Conservation (phyloP, 2,113 vertebrate species). For the Thomomys bottae region DNA sequence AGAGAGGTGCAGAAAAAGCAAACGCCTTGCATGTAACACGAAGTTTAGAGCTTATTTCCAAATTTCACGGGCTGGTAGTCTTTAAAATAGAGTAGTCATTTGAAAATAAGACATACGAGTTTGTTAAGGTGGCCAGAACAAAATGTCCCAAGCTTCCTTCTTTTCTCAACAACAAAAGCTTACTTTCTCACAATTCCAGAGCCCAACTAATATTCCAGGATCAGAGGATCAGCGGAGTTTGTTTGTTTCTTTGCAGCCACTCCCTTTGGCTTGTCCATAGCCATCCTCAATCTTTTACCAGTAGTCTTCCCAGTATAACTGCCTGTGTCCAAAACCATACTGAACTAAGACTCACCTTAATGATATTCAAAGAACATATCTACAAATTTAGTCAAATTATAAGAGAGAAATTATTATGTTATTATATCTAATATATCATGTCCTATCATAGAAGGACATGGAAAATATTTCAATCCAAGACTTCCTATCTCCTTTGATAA, state of each 20-base stretch:
- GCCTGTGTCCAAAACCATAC: not conserved
- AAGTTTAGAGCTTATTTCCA: conserved; percentile 54
- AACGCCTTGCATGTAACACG: not conserved
- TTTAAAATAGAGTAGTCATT: conserved; percentile 15
- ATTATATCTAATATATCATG: no score
- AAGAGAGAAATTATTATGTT: not conserved
- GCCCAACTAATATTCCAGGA: not conserved
- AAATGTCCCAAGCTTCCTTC: not conserved
- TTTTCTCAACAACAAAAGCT: conserved; percentile 4
- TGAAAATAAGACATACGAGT: conserved; percentile 17
- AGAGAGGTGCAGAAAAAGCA: conserved; percentile 28
- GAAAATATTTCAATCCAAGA: conserved; percentile 11
- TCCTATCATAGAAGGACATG: not conserved
- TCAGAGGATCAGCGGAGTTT: not conserved
- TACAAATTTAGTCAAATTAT: conserved; percentile 29
- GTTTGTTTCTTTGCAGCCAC: not conserved
- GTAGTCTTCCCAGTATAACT: not conserved
- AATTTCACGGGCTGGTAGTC: not conserved
- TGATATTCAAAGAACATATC: not conserved
- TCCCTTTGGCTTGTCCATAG: not conserved
- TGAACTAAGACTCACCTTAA: not conserved
- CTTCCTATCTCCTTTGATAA: not conserved
- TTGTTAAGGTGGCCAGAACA: conserved; percentile 15
- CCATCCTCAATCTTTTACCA: not conserved
- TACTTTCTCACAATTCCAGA: conserved; percentile 1